Base-by-base conservation (phyloP, 2,888 invertebrate genomes). In the Catocala nupta region DNA sequence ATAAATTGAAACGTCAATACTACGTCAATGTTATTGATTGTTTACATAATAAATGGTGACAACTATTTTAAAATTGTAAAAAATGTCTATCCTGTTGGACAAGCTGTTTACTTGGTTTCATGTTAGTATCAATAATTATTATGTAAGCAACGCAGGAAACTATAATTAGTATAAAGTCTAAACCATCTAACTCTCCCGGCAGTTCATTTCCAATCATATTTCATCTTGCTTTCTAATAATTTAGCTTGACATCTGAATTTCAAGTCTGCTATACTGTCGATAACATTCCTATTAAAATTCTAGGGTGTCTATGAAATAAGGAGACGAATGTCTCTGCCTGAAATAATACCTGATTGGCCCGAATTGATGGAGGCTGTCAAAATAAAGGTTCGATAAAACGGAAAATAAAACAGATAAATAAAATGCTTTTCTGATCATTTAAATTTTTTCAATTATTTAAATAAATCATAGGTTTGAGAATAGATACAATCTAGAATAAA, bases 291-390 rank as follows among this genome's bases (percentile, higher is more conserved):
- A 90, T 83, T 89, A 90, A 75, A 91, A 93, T 95, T 95, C 90
- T 95, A 96, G 96, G 96, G 95, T 87, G 92, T 96, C 89, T 96
- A 95, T 95, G 94, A 95, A 86, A 96, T 95, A 91, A 95, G 95
- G 92, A 95, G 96, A 94, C 95, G 96, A 82, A 95, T 95, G 93
- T 95, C 96, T 92, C 95, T 96, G 78, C 94, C 95, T 87, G 96
- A 96, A 94, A 90, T 97, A 88, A 96, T 97, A 90, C 96, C 96
- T 84, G 97, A 97, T 95, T 97, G 97, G 97, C 97, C 97, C 86
- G 95, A 90, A 83, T 96, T 97, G 91, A 92, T 95, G 92, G 95
- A 95, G 91, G 91, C 95, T 93, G 95, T 95, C 89, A 95, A 95
- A 95, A 92, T 93, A 91, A 96, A 96, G 96, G 96, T 96, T 96